Conservation (phyloP, 2,113 vertebrate genomes). For the Lepidothrix coronata region DNA sequence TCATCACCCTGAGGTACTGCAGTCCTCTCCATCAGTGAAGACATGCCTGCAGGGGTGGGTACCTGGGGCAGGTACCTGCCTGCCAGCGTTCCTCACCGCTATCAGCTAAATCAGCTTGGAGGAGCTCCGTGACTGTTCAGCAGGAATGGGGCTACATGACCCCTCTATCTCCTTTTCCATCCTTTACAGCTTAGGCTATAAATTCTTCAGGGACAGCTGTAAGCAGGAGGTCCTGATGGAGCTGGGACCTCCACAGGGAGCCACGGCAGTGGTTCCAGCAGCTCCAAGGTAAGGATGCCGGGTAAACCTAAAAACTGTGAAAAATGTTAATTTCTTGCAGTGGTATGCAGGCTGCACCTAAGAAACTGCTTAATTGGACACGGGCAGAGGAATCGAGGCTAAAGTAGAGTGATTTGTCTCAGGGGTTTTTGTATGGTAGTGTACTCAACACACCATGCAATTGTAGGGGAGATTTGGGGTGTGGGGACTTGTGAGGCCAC, state of each 20-base stretch:
- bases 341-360: neutral
- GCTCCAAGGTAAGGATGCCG: neutral
- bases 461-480: neutral
- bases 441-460: neutral
- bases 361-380: neutral
- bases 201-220: conserved; percentile 13
- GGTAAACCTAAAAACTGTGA: neutral
- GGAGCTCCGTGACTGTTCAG: neutral
- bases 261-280: neutral
- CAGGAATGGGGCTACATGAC: neutral
- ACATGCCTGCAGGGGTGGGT: neutral
- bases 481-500: neutral
- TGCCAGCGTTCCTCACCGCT: neutral
- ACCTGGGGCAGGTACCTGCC: neutral
- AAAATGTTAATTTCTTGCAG: neutral
- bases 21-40: neutral
- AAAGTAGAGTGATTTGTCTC: neutral
- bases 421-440: neutral
- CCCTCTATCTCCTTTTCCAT: neutral
- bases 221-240: neutral
- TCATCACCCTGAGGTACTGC: neutral
- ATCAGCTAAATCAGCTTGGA: neutral
- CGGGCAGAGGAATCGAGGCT: neutral
- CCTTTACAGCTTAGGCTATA: neutral
- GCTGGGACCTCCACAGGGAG: neutral